These are phyloP conservation scores for Pelodytes ibericus DNA, from an alignment of 2,797 vertebrate species.

Conservation along the genomic window DNA sequence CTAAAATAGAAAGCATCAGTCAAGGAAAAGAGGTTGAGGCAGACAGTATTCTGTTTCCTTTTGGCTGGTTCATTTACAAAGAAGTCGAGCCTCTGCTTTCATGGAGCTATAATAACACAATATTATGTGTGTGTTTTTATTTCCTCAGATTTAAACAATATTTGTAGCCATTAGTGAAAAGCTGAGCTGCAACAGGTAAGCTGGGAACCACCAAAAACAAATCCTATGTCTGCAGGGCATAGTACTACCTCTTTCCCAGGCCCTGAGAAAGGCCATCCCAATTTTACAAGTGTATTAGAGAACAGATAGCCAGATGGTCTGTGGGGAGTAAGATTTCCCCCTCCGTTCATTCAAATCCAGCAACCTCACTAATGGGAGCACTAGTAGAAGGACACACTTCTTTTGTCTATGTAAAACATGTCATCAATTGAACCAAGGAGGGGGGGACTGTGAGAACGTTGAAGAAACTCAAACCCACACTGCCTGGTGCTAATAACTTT, in stretches of 20 bases:
- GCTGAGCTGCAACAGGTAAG: neutral
- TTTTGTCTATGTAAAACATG: constrained; percentile 61
- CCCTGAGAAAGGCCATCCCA: constrained; percentile 67
- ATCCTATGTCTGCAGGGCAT: constrained; percentile 58
- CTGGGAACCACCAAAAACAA: neutral
- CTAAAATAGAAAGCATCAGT: too few relatives aligned
- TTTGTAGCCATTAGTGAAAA: neutral
- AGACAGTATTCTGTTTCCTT: too few relatives aligned
- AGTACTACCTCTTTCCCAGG: constrained; percentile 63
- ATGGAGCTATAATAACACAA: too few relatives aligned
- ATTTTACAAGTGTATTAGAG: constrained; percentile 69
- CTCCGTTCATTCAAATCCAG: constrained; percentile 70
- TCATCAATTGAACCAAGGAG: constrained; percentile 60
- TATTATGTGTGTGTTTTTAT: neutral
- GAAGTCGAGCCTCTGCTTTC: too few relatives aligned
- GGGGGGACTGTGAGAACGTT: constrained; percentile 66
- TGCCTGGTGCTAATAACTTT: constrained; percentile 63
- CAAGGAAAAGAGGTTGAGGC: too few relatives aligned
- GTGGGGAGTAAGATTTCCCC: constrained; percentile 72
- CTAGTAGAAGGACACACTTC: constrained; percentile 73
- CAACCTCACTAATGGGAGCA: constrained; percentile 70
- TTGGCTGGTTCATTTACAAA: too few relatives aligned
- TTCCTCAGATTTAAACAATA: neutral
- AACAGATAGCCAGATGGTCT: constrained; percentile 77
- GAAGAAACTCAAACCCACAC: constrained; percentile 64